These are phyloP conservation scores for Spermophilus dauricus DNA, from an alignment of 2,113 vertebrate species.

Conservation along the genomic window DNA sequence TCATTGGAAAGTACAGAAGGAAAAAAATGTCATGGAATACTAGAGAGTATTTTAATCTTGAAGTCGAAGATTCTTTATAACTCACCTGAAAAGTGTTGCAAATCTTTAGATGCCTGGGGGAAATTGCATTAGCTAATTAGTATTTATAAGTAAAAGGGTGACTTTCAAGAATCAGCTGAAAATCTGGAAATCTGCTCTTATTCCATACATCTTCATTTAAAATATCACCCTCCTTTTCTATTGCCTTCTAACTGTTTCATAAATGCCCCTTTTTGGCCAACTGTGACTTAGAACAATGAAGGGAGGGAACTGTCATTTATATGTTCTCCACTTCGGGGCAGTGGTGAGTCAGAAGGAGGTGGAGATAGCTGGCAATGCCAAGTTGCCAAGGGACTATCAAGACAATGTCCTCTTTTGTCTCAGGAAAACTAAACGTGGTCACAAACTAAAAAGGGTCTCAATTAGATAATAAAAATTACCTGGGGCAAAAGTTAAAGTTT, in stretches of 20 bases:
- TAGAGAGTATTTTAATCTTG: background rate
- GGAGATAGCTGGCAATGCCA: rapidly evolving
- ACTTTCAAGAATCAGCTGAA: background rate
- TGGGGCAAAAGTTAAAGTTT: background rate
- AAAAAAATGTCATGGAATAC: background rate
- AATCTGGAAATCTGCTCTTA: background rate
- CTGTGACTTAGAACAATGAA: background rate
- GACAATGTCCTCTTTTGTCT: background rate
- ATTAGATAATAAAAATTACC: background rate
- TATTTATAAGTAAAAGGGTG: background rate
- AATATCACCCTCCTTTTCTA: background rate
- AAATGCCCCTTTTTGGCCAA: background rate
- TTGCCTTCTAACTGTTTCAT: background rate
- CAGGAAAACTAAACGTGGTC: background rate
- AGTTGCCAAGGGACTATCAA: background rate
- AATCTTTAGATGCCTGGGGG: background rate
- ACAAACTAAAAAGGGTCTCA: background rate
- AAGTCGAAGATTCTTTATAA: background rate
- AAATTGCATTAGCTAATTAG: background rate
- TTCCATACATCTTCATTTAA: background rate
- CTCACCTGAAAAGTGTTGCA: background rate
- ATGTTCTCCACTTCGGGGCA: background rate
- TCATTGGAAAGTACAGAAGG: background rate
- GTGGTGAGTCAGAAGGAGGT: background rate
- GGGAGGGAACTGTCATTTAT: background rate